phyloP scores from a whole-genome alignment of 1,140 invertebrate genomes.

The Sminthurides bifidus region DNA sequence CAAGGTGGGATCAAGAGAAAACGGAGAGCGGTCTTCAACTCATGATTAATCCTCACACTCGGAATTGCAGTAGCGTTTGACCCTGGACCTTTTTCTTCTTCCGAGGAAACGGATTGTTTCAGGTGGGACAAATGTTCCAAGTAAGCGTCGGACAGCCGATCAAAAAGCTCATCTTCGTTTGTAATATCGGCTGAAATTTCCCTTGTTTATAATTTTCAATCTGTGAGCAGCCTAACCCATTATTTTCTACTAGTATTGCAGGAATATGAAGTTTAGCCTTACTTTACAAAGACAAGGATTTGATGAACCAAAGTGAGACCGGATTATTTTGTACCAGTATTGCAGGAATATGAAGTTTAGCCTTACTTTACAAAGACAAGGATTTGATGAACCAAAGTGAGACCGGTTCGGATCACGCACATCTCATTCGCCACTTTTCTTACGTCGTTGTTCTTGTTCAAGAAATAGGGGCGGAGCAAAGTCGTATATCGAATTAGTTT shows the following conservation, averaged over 20 bases:
- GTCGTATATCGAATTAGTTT: slow-evolving; percentile 18
- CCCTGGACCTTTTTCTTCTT: too few relatives aligned
- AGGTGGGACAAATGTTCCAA: slow-evolving; percentile 7
- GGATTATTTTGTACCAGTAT: neutral
- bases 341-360: too few relatives aligned
- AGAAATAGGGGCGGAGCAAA: slow-evolving; percentile 10
- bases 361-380: slow-evolving; percentile 21
- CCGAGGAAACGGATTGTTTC: slow-evolving; percentile 1
- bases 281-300: slow-evolving; percentile 21
- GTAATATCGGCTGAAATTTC: slow-evolving; percentile 10
- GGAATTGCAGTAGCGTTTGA: slow-evolving; percentile 5
- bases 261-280: too few relatives aligned
- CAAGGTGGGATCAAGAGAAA: neutral
- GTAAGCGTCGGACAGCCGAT: neutral
- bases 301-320: slow-evolving; percentile 22
- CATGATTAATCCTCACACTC: neutral
- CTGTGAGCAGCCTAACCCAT: neutral
- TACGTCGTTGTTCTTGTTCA: slow-evolving; percentile 2
- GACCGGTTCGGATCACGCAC: slow-evolving; percentile 12
- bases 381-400: slow-evolving; percentile 21
- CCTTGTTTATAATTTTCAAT: neutral
- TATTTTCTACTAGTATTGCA: neutral
- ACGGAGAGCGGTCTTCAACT: neutral
- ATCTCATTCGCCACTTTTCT: slow-evolving; percentile 14
- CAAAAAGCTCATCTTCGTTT: neutral